Evolutionary conservation across 2,797 vertebrate species (phyloP).

Genomic region (Peromyscus attwateri): DNA sequence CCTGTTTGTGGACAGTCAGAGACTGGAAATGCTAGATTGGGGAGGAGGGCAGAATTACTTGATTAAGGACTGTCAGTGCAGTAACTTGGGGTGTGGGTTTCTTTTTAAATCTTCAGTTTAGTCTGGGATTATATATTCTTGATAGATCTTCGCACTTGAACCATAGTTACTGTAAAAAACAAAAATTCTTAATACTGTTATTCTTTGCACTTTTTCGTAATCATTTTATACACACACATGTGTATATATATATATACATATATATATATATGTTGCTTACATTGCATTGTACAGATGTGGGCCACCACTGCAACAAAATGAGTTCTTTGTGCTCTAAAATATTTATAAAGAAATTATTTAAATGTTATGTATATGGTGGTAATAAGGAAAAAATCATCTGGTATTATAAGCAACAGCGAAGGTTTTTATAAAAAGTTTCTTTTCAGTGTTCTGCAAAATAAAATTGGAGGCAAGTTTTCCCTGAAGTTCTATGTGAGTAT

Average conservation of each 20-base stretch:
- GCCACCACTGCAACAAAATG: slow-evolving; percentile 85
- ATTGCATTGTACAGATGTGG: slow-evolving; percentile 89
- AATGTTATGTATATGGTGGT: slow-evolving; percentile 90
- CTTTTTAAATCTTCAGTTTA: slow-evolving; percentile 73
- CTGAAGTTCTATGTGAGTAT: slow-evolving; percentile 77
- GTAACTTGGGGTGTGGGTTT: slow-evolving; percentile 82
- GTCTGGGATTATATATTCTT: slow-evolving; percentile 79
- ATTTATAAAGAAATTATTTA: slow-evolving; percentile 90
- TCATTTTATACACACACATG: slow-evolving; percentile 82
- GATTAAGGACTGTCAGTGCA: slow-evolving; percentile 73
- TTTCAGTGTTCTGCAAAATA: slow-evolving; percentile 72
- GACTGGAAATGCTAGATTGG: slow-evolving; percentile 88
- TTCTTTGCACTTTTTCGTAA: slow-evolving; percentile 90
- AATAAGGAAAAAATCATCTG: slow-evolving; percentile 85
- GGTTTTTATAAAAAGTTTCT: slow-evolving; percentile 85
- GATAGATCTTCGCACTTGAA: slow-evolving; percentile 85
- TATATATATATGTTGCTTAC: slow-evolving; percentile 84
- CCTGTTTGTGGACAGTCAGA: slow-evolving; percentile 79
- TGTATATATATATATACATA: not conserved
- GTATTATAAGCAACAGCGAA: slow-evolving; percentile 86
- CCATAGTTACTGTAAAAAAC: slow-evolving; percentile 86
- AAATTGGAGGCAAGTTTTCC: slow-evolving; percentile 75
- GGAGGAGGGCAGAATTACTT: slow-evolving; percentile 69
- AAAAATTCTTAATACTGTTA: slow-evolving; percentile 87
- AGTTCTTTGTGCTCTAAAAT: slow-evolving; percentile 87